phyloP scores from a whole-genome alignment of 1,140 invertebrate species.

The Drosophila tropicalis region DNA sequence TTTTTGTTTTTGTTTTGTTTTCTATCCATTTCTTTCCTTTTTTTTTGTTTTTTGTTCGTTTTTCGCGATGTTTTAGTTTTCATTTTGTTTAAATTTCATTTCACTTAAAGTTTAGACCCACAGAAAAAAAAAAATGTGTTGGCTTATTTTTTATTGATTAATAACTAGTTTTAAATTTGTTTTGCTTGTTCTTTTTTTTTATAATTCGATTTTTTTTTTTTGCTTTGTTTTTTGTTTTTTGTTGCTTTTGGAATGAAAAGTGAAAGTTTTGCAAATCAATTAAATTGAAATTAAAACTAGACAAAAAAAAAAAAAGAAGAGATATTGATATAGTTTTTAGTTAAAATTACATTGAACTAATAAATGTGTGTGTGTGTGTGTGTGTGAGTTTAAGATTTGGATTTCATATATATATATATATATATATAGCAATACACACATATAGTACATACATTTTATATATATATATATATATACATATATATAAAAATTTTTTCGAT shows the following conservation, averaged over 20 bases:
- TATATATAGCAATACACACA: conserved; percentile 32
- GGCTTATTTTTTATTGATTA: conserved; percentile 54
- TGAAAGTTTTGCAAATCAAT: conserved; percentile 75
- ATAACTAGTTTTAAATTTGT: conserved; percentile 62
- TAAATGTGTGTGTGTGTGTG: conserved; percentile 7
- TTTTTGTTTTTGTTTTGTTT: conserved; percentile 13
- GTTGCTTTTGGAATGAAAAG: conserved; percentile 25
- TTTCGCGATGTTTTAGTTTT: conserved; percentile 12
- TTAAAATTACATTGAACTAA: conserved; percentile 24
- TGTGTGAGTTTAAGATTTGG: conserved; percentile 8
- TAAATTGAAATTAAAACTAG: conserved; percentile 77
- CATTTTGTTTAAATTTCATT: conserved; percentile 26
- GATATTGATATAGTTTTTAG: conserved; percentile 25
- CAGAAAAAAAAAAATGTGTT: conserved; percentile 50
- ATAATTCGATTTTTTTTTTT: conserved; percentile 35
- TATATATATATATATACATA: conserved; percentile 40
- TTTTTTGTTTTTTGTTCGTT: conserved; percentile 11
- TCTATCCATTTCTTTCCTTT: not conserved
- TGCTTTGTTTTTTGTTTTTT: conserved; percentile 37
- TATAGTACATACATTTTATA: conserved; percentile 40
- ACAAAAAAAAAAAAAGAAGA: conserved; percentile 68
- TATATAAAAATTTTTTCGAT: conserved; percentile 41
- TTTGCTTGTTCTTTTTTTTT: conserved; percentile 38
- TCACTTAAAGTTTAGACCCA: conserved; percentile 51
- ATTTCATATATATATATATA: conserved; percentile 13